Percentiles rank a stretch among this genome's conserved stretches.
phyloP scores from a whole-genome alignment of 2,888 invertebrate genomes.

The Campaea margaritaria region DNA sequence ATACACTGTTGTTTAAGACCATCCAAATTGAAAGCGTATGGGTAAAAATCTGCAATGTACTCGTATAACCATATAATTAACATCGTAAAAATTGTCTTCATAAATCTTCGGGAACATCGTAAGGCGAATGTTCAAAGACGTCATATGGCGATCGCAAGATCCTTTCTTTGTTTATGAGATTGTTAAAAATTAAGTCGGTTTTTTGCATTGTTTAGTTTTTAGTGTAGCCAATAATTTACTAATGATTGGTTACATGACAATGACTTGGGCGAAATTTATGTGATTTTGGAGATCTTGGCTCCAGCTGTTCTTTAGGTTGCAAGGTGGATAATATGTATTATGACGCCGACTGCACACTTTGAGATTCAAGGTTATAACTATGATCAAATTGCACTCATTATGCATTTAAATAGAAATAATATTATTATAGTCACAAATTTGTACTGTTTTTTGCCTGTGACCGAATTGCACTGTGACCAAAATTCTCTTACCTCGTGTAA shows the following conservation, averaged over 20 bases:
- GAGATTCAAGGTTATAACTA: too few species aligned
- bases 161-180: conserved; percentile 76
- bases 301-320: conserved; percentile 32
- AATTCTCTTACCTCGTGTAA: too few species aligned
- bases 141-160: conserved; percentile 78
- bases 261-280: conserved; percentile 48
- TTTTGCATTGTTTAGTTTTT: conserved; percentile 65
- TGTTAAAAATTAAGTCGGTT: conserved; percentile 63
- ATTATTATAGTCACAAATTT: too few species aligned
- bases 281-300: conserved; percentile 37
- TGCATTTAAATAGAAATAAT: too few species aligned
- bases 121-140: conserved; percentile 66
- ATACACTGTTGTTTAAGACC: conserved; percentile 60
- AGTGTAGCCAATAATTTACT: conserved; percentile 56
- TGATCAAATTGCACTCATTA: too few species aligned
- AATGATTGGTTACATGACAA: conserved; percentile 57
- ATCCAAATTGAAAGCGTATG: conserved; percentile 11
- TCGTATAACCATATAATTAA: conserved; percentile 31
- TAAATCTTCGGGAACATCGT: conserved; percentile 68
- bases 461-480: too few species aligned
- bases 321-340: too few species aligned
- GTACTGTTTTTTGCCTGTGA: too few species aligned
- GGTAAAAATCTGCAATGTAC: conserved; percentile 54
- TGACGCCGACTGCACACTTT: too few species aligned
- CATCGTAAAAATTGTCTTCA: conserved; percentile 46